These are phyloP conservation scores for Bombus haemorrhoidalis DNA, from an alignment of 1,140 invertebrate species.

Conservation along the genomic window DNA sequence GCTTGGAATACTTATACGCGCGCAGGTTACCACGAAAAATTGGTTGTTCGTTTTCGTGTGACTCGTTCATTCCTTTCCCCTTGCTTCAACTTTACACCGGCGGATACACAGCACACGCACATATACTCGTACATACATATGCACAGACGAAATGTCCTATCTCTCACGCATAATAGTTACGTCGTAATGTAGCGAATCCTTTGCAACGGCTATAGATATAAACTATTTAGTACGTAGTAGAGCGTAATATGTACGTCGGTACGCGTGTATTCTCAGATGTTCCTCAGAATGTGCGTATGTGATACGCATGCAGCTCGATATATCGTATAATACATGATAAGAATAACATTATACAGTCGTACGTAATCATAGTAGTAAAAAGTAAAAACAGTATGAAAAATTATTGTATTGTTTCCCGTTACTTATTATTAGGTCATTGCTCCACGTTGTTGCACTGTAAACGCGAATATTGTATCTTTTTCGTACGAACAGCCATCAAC, in stretches of 20 bases:
- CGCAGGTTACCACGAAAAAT: slow-evolving; percentile 1
- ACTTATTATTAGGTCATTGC: slow-evolving; percentile 69
- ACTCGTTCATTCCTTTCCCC: neutral
- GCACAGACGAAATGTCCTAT: slow-evolving; percentile 45
- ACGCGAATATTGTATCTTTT: slow-evolving; percentile 1
- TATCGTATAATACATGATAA: slow-evolving; percentile 57
- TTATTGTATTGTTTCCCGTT: slow-evolving; percentile 76
- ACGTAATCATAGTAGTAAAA: slow-evolving; percentile 77
- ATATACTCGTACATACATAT: slow-evolving; percentile 38
- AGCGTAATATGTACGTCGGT: slow-evolving; percentile 61
- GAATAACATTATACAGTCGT: slow-evolving; percentile 73
- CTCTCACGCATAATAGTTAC: slow-evolving; percentile 37
- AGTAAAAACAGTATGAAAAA: slow-evolving; percentile 80
- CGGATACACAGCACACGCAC: slow-evolving; percentile 21
- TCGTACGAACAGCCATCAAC: neutral
- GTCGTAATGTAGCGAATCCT: slow-evolving; percentile 59
- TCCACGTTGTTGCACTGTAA: slow-evolving; percentile 43
- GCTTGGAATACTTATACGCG: slow-evolving; percentile 27
- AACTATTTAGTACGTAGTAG: slow-evolving; percentile 65
- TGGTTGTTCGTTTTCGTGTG: neutral
- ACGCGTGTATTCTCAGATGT: slow-evolving; percentile 8
- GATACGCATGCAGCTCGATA: slow-evolving; percentile 45
- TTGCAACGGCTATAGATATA: slow-evolving; percentile 70
- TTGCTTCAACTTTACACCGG: slow-evolving; percentile 11
- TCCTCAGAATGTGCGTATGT: neutral